Percentiles rank a stretch among this genome's conserved stretches.
Evolutionary conservation across 2,888 invertebrate species (phyloP).

Genomic region (Orchestes rusci): DNA sequence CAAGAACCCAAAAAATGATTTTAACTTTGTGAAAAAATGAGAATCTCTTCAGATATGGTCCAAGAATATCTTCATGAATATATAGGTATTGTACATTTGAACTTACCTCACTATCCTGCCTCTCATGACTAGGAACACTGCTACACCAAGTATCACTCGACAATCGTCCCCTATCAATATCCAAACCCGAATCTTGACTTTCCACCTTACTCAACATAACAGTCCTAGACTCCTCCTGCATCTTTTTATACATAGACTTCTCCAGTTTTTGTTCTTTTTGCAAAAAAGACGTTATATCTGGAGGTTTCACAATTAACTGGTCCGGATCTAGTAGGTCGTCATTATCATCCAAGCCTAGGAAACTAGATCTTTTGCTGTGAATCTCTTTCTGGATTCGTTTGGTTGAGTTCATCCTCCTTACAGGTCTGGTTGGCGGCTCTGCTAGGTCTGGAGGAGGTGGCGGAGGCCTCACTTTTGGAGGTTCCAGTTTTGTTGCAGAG

Average conservation of each 20-base stretch:
- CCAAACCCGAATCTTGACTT: constrained; percentile 74
- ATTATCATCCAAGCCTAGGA: constrained; percentile 74
- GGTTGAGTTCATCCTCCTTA: constrained; percentile 72
- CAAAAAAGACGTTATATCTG: constrained; percentile 73
- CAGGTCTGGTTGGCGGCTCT: constrained; percentile 37
- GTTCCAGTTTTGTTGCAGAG: constrained; percentile 58
- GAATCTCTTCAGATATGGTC: no score
- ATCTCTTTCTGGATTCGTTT: constrained; percentile 81
- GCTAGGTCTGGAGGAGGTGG: constrained; percentile 57
- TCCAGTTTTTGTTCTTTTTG: constrained; percentile 74
- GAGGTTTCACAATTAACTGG: constrained; percentile 53
- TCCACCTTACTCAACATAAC: constrained; percentile 44
- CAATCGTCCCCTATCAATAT: constrained; percentile 51
- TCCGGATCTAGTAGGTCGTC: constrained; percentile 63
- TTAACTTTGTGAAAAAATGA: no score
- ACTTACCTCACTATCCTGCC: constrained; percentile 61
- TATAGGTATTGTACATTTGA: not conserved
- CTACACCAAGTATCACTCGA: constrained; percentile 56
- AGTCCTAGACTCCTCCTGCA: constrained; percentile 33
- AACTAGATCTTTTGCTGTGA: constrained; percentile 75
- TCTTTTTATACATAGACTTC: constrained; percentile 63
- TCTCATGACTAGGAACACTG: constrained; percentile 51
- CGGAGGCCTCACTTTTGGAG: constrained; percentile 38
- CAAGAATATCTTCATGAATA: no score
- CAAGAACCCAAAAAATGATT: no score